Conservation (phyloP, 1,140 invertebrate species). For the Daktulosphaira vitifoliae region DNA sequence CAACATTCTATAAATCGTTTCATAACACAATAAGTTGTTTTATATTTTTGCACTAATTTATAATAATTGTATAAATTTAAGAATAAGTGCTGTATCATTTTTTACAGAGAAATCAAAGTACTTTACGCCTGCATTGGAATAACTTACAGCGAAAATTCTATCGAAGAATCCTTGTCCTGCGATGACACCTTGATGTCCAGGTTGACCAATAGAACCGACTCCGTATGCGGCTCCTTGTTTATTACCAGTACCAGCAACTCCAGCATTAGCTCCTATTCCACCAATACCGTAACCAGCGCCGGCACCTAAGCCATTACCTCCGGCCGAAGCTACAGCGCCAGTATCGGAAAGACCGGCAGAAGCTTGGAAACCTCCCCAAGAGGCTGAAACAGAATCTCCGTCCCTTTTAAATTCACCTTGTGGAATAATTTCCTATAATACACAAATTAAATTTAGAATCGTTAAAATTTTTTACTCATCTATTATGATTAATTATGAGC, state of each 20-base stretch:
- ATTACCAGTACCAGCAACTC: not conserved
- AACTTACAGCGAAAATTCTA: constrained; percentile 33
- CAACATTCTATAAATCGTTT: too few relatives aligned
- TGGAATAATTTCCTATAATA: constrained; percentile 10
- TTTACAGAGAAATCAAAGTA: too few relatives aligned
- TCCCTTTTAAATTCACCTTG: not conserved
- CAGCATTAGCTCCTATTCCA: not conserved
- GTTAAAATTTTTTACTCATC: too few relatives aligned
- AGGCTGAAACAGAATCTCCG: not conserved
- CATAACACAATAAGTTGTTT: too few relatives aligned
- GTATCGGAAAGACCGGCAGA: constrained; percentile 2
- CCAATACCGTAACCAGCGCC: not conserved
- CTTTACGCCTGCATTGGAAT: not conserved
- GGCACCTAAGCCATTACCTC: not conserved
- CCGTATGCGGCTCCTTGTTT: not conserved
- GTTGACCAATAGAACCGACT: not conserved
- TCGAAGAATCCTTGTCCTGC: constrained; percentile 26
- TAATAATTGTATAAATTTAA: too few relatives aligned
- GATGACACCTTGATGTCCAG: not conserved
- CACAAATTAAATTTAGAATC: too few relatives aligned
- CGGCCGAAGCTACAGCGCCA: constrained; percentile 15
- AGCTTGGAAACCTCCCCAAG: constrained; percentile 26
- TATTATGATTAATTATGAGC: too few relatives aligned
- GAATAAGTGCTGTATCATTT: too few relatives aligned
- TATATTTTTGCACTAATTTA: too few relatives aligned